phyloP scores from a whole-genome alignment of 1,140 invertebrate species.

The Carcinoscorpius rotundicauda region DNA sequence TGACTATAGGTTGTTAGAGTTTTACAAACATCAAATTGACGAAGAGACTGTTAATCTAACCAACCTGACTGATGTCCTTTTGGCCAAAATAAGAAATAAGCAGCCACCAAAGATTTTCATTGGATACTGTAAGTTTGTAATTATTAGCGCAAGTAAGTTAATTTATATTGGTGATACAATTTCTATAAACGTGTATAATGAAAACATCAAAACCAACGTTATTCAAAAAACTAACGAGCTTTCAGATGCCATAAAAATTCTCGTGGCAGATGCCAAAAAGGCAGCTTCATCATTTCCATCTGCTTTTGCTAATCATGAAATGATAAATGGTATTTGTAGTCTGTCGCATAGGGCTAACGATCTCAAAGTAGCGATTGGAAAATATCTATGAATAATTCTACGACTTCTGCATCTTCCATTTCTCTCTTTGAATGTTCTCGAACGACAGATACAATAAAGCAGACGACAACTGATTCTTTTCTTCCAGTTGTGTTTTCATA shows the following conservation, averaged over 20 bases:
- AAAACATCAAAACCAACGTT: constrained; percentile 42
- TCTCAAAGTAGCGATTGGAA: constrained; percentile 49
- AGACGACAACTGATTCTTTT: too few relatives aligned
- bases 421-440: too few relatives aligned
- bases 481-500: too few relatives aligned
- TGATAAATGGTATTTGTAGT: constrained; percentile 78
- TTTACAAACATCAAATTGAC: constrained; percentile 71
- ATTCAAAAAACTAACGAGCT: constrained; percentile 66
- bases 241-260: constrained; percentile 66
- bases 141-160: constrained; percentile 79
- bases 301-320: constrained; percentile 76
- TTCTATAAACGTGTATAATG: constrained; percentile 50
- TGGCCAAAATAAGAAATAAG: constrained; percentile 78
- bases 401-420: too few relatives aligned
- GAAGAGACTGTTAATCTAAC: constrained; percentile 69
- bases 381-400: too few relatives aligned
- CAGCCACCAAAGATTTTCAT: constrained; percentile 86
- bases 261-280: constrained; percentile 74
- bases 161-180: constrained; percentile 88
- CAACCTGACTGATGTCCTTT: constrained; percentile 80
- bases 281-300: constrained; percentile 82
- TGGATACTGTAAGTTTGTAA: constrained; percentile 84
- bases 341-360: constrained; percentile 63
- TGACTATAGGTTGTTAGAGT: constrained; percentile 68
- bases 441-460: too few relatives aligned